A percentile compares a stretch with the other conserved stretches of the same genome.
Conservation (phyloP, 2,113 vertebrate genomes). For the Semicossyphus pulcher region DNA sequence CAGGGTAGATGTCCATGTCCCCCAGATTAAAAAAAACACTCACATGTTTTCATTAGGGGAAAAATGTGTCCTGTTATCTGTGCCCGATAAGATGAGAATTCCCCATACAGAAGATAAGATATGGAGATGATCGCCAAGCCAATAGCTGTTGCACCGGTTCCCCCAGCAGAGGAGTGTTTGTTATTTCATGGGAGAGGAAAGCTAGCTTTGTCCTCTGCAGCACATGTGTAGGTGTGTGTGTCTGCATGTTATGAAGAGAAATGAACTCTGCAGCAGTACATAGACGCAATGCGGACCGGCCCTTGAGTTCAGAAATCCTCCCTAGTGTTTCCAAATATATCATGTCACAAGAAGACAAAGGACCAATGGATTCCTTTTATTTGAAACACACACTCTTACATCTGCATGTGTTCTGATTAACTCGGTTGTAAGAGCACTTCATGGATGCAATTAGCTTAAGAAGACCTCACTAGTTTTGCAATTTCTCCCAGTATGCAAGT, state of each 20-base stretch:
- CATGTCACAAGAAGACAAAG: conserved; percentile 39
- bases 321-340: conserved; percentile 38
- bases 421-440: background rate
- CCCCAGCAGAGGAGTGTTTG: conserved; percentile 23
- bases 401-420: conserved; percentile 35
- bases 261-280: conserved; percentile 61
- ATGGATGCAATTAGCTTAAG: conserved; percentile 21
- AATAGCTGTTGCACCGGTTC: conserved; percentile 17
- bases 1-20: conserved; percentile 42
- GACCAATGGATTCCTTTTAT: background rate
- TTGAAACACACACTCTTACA: conserved; percentile 1
- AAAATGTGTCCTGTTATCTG: conserved; percentile 41
- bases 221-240: conserved; percentile 53
- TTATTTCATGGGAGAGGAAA: conserved; percentile 11
- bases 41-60: conserved; percentile 51
- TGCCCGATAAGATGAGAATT: conserved; percentile 37
- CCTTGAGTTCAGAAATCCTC: conserved; percentile 41
- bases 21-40: conserved; percentile 42
- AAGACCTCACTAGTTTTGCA: conserved; percentile 3
- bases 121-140: conserved; percentile 10
- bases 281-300: conserved; percentile 53
- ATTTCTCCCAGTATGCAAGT: conserved; percentile 19
- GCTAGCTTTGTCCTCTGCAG: conserved; percentile 45
- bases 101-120: conserved; percentile 16
- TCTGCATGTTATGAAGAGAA: conserved; percentile 64